Evolutionary conservation across 1,140 invertebrate genomes (phyloP).

Genomic region (Muscidifurax raptorellus): DNA sequence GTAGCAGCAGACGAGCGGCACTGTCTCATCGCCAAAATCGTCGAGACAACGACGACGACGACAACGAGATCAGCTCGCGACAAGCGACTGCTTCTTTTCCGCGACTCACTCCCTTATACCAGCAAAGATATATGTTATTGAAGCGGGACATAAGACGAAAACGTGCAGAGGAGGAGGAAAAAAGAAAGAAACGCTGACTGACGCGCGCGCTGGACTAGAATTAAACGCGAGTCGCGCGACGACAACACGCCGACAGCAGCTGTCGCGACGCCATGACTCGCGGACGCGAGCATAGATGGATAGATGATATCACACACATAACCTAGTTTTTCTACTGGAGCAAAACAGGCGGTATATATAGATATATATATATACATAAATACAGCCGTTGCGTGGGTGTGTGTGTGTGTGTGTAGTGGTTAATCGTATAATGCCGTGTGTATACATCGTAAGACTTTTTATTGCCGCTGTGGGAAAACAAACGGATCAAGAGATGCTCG

Average conservation of each 20-base stretch:
- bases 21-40: conserved; percentile 39
- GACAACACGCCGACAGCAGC: not conserved
- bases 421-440: too few species aligned
- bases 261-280: not conserved
- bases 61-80: not conserved
- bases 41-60: not conserved
- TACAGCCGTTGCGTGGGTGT: too few species aligned
- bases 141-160: not conserved
- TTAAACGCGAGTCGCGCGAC: not conserved
- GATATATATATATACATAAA: not conserved
- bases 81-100: not conserved
- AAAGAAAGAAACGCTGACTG: not conserved
- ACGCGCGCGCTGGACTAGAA: not conserved
- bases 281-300: not conserved
- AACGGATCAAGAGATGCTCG: not conserved
- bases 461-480: not conserved
- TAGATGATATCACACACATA: not conserved
- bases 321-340: not conserved
- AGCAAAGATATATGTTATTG: too few species aligned
- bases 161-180: not conserved
- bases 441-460: too few species aligned
- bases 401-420: too few species aligned
- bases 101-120: not conserved
- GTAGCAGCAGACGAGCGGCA: not conserved
- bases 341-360: not conserved